Evolutionary conservation across 2,888 invertebrate genomes (phyloP).

Genomic region (Morpho achilles): DNA sequence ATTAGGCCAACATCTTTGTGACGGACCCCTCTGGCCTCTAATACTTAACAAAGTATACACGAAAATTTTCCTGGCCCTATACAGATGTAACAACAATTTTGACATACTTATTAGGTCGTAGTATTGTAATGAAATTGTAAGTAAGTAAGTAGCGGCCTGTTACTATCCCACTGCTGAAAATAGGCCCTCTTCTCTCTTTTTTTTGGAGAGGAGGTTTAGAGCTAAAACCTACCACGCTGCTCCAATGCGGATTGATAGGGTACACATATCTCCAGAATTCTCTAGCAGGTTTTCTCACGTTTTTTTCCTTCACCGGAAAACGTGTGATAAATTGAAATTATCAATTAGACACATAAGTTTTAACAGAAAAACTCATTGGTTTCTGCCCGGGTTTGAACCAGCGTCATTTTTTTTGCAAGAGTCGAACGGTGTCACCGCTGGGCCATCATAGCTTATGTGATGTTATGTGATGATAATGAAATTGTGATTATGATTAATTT

Average conservation of each 20-base stretch:
- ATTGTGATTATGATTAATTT: too few relatives aligned
- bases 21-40: background rate
- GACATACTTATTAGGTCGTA: too few relatives aligned
- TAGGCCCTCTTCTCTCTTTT: background rate
- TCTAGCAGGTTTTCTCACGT: background rate
- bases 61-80: background rate
- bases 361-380: background rate
- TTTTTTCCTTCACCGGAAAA: background rate
- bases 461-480: background rate
- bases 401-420: background rate
- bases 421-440: background rate
- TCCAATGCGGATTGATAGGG: too few relatives aligned
- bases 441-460: background rate
- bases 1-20: conserved; percentile 29
- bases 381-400: background rate
- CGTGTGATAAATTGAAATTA: background rate
- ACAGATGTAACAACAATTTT: too few relatives aligned
- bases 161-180: background rate
- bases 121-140: too few relatives aligned
- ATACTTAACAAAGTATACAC: background rate
- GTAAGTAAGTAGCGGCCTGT: background rate
- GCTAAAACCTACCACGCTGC: too few relatives aligned
- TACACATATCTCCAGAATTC: background rate
- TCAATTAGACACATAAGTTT: too few relatives aligned
- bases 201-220: too few relatives aligned